Evolutionary conservation across 2,888 invertebrate species (phyloP).

Genomic region (Oscheius sp.): DNA sequence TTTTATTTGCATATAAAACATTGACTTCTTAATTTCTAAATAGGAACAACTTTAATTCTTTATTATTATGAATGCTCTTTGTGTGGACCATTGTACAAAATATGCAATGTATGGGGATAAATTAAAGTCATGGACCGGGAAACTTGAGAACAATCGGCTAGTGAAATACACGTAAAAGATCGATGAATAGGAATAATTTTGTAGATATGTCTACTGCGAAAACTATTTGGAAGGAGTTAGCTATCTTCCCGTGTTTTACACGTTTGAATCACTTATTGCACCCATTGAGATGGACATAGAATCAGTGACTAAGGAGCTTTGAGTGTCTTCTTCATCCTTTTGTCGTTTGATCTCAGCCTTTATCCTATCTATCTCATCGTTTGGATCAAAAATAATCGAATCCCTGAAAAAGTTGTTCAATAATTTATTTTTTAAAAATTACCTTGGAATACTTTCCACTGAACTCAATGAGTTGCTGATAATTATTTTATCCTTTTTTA

Average conservation of each 20-base stretch:
- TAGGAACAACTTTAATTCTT: no score
- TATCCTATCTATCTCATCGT: conserved; percentile 25
- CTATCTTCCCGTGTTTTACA: background rate
- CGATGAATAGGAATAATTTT: background rate
- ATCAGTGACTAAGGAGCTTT: conserved; percentile 16
- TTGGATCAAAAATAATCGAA: conserved; percentile 26
- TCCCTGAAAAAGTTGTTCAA: background rate
- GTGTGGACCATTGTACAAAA: conserved; percentile 12
- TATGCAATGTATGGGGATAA: background rate
- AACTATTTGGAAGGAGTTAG: background rate
- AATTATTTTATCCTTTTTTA: background rate
- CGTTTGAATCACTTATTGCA: conserved; percentile 21
- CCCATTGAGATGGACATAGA: conserved; percentile 29
- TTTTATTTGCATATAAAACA: background rate
- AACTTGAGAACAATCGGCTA: background rate
- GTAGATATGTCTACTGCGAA: conserved; percentile 9
- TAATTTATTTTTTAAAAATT: background rate
- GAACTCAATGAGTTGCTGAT: conserved; percentile 1
- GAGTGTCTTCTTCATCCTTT: conserved; percentile 24
- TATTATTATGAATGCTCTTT: background rate
- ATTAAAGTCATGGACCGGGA: conserved; percentile 11
- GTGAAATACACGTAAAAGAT: conserved; percentile 3
- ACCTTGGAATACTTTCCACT: conserved; percentile 22
- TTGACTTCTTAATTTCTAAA: no score
- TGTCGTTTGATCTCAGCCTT: conserved; percentile 24